Evolutionary conservation across 2,888 invertebrate genomes (phyloP).

Genomic region (Watsonalla cultraria): DNA sequence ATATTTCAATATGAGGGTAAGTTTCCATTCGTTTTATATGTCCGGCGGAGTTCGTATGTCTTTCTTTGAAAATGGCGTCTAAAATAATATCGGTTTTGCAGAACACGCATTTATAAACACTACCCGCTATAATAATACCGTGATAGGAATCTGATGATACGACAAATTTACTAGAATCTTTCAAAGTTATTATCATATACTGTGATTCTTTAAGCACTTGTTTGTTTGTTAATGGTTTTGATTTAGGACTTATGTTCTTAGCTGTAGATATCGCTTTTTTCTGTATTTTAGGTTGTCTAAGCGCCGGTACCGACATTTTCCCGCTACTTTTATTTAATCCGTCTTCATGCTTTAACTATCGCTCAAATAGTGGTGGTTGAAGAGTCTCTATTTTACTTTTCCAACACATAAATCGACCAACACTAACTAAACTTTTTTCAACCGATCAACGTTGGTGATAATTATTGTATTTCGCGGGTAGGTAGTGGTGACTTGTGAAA

Average conservation of each 20-base stretch:
- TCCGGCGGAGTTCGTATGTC: constrained; percentile 31
- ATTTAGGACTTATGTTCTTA: not conserved
- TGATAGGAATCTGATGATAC: constrained; percentile 51
- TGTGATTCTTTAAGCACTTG: constrained; percentile 10
- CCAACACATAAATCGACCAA: too few relatives aligned
- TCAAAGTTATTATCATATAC: constrained; percentile 48
- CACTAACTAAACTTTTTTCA: too few relatives aligned
- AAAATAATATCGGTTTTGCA: constrained; percentile 37
- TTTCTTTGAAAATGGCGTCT: constrained; percentile 31
- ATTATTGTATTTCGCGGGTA: not conserved
- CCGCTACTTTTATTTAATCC: not conserved
- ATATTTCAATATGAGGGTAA: constrained; percentile 44
- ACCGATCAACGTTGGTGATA: too few relatives aligned
- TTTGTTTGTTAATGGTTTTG: not conserved
- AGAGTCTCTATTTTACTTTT: too few relatives aligned
- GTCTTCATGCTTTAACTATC: not conserved
- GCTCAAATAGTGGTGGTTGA: too few relatives aligned
- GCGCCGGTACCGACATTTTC: constrained; percentile 33
- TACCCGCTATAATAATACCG: constrained; percentile 41
- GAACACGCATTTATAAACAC: constrained; percentile 44
- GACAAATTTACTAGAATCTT: constrained; percentile 42
- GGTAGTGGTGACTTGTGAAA: not conserved
- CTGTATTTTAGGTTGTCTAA: constrained; percentile 38
- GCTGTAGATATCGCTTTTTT: constrained; percentile 3
- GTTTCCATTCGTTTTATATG: constrained; percentile 34